These are phyloP conservation scores for Drosophila serrata DNA, from an alignment of 1,140 invertebrate genomes.

Conservation along the genomic window DNA sequence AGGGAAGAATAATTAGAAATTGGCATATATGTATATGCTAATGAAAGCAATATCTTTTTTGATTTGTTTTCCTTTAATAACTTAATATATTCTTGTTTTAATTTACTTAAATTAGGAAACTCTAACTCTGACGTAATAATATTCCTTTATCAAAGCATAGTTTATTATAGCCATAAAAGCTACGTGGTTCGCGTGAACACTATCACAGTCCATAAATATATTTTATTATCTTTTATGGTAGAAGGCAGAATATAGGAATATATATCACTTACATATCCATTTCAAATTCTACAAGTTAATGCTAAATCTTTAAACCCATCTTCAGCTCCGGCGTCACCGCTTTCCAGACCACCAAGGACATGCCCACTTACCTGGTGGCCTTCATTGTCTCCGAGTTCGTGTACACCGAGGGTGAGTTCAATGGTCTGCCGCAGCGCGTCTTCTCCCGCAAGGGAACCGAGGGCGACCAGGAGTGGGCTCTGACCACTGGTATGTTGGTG, in stretches of 20 bases:
- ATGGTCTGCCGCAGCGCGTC: slow-evolving; percentile 79
- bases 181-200: background rate
- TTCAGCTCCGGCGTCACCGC: slow-evolving; percentile 60
- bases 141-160: background rate
- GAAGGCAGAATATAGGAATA: background rate
- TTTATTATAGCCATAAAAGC: background rate
- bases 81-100: too few relatives aligned
- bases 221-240: background rate
- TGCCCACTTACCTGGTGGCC: slow-evolving; percentile 79
- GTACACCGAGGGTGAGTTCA: slow-evolving; percentile 63
- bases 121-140: background rate
- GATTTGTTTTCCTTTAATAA: background rate
- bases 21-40: too few relatives aligned
- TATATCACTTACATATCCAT: background rate
- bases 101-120: background rate
- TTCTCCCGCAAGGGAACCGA: slow-evolving; percentile 76
- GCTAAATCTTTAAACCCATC: background rate
- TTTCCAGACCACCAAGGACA: slow-evolving; percentile 60
- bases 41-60: too few relatives aligned
- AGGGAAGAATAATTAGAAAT: too few relatives aligned
- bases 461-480: slow-evolving; percentile 74
- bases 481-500: slow-evolving; percentile 73
- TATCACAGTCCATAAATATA: background rate
- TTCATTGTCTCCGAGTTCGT: slow-evolving; percentile 86
- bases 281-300: background rate